phyloP scores from a whole-genome alignment of 2,797 vertebrate species.

The Darevskia nairensis region DNA sequence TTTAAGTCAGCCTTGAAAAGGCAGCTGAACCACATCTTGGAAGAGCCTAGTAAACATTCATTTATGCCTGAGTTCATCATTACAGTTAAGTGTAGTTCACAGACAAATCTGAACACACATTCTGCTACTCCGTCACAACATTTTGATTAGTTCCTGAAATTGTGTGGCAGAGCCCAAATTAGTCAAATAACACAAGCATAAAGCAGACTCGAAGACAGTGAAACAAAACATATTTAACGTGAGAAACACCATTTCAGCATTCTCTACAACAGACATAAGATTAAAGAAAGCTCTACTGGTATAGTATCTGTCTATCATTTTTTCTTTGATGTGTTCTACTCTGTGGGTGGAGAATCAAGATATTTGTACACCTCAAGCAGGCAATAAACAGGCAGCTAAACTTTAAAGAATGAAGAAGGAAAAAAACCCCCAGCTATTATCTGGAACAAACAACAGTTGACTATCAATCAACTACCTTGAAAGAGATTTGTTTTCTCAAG shows the following conservation, averaged over 20 bases:
- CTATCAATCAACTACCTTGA: conserved; percentile 40
- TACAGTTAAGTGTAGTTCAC: neutral
- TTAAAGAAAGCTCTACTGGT: conserved; percentile 33
- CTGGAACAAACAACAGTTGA: conserved; percentile 24
- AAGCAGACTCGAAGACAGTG: neutral
- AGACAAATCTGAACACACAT: neutral
- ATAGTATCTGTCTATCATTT: conserved; percentile 31
- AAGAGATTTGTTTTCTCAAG: conserved; percentile 23
- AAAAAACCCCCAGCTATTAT: conserved; percentile 29
- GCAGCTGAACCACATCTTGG: neutral
- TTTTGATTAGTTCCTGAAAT: neutral
- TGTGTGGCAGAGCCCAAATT: neutral
- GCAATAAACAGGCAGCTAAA: conserved; percentile 14
- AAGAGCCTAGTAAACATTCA: neutral
- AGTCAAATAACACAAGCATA: neutral
- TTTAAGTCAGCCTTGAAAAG: neutral
- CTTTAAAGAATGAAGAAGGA: conserved; percentile 48
- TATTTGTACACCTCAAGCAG: conserved; percentile 34
- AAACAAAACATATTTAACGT: neutral
- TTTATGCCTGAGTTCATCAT: neutral
- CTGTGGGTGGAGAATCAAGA: conserved; percentile 47
- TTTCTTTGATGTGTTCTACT: conserved; percentile 59
- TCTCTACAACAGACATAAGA: neutral
- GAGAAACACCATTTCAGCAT: neutral
- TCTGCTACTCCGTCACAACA: neutral